These are phyloP conservation scores for Troglohyphantes excavatus DNA, from an alignment of 2,888 invertebrate genomes.

Conservation along the genomic window DNA sequence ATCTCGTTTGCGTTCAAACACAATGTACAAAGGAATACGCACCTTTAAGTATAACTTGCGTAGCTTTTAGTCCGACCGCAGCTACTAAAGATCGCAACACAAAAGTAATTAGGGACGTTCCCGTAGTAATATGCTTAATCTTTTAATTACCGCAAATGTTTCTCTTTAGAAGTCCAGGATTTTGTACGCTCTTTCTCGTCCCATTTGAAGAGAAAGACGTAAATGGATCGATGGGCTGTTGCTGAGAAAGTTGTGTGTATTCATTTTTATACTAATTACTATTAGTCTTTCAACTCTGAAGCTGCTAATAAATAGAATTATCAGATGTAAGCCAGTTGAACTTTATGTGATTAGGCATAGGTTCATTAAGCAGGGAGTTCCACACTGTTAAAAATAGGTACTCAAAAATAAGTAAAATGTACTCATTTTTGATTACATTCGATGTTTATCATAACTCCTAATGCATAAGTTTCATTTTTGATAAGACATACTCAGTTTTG, in stretches of 20 bases:
- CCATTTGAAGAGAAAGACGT: constrained; percentile 28
- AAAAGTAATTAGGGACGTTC: constrained; percentile 50
- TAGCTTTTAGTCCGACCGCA: constrained; percentile 32
- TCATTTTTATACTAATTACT: too few relatives aligned
- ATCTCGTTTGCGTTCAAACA: constrained; percentile 36
- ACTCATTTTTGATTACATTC: too few relatives aligned
- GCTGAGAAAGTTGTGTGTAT: neutral
- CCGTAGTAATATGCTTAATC: constrained; percentile 50
- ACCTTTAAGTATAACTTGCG: constrained; percentile 31
- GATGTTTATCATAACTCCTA: too few relatives aligned
- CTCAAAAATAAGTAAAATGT: too few relatives aligned
- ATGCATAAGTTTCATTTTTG: too few relatives aligned
- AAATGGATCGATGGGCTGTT: constrained; percentile 10
- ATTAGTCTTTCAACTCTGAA: too few relatives aligned
- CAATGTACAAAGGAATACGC: constrained; percentile 26
- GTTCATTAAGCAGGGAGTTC: too few relatives aligned
- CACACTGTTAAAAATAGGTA: too few relatives aligned
- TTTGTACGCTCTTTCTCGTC: constrained; percentile 9
- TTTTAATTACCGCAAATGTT: constrained; percentile 63
- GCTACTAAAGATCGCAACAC: constrained; percentile 7
- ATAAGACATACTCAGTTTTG: too few relatives aligned
- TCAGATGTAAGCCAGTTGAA: too few relatives aligned
- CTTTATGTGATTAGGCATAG: too few relatives aligned
- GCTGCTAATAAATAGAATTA: too few relatives aligned
- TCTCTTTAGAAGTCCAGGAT: constrained; percentile 52